phyloP scores from a whole-genome alignment of 2,113 vertebrate species.

The Epinephelus cyanopodus region DNA sequence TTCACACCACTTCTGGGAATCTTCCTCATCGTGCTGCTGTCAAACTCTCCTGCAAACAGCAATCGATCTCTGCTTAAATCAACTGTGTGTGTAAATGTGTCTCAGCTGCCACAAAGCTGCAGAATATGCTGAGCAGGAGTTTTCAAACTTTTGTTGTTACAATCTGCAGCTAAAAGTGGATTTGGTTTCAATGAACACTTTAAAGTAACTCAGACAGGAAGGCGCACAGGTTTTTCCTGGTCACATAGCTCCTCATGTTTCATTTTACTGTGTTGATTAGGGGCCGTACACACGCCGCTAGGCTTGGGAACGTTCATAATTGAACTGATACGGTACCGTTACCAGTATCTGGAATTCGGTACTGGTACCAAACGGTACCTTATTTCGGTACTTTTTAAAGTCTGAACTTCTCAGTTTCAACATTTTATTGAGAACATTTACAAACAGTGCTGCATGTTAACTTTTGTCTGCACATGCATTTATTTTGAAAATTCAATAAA shows the following conservation, averaged over 20 bases:
- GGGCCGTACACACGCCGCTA: too few relatives aligned
- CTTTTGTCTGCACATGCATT: too few relatives aligned
- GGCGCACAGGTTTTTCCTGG: background rate
- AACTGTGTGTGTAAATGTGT: background rate
- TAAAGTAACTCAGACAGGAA: background rate
- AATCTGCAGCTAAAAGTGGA: background rate
- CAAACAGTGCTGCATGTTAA: too few relatives aligned
- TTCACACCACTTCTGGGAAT: conserved; percentile 57
- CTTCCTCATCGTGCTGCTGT: conserved; percentile 15
- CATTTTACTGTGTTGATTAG: background rate
- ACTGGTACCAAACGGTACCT: too few relatives aligned
- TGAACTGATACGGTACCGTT: too few relatives aligned
- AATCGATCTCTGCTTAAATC: background rate
- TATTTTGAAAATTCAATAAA: too few relatives aligned
- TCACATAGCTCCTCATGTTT: background rate
- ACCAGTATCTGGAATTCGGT: too few relatives aligned
- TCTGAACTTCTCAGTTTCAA: too few relatives aligned
- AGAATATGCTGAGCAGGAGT: background rate
- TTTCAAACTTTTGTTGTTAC: background rate
- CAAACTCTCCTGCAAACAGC: conserved; percentile 15
- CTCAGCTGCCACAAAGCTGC: background rate
- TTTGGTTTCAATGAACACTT: background rate
- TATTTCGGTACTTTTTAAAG: too few relatives aligned
- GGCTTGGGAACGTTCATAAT: too few relatives aligned
- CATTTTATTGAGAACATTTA: too few relatives aligned